Base-by-base conservation (phyloP, 1,140 invertebrate species). In the Drosophila yakuba region DNA sequence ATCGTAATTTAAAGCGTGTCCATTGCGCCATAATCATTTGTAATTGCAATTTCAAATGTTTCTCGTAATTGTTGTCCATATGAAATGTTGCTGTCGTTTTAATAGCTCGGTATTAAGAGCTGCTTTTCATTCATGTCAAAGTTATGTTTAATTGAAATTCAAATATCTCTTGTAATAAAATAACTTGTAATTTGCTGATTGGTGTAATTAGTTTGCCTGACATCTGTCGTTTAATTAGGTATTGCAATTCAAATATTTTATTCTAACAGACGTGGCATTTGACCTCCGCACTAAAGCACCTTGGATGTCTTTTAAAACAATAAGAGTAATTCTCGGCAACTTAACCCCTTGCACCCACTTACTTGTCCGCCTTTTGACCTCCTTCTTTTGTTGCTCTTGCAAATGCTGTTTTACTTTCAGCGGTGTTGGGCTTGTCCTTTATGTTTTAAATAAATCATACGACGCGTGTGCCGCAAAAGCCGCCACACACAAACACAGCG, bases 381-480 rank as follows among this genome's bases (percentile, higher is more conserved):
- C 82, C 57, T 79, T 86, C 20, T 38, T 23, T 39, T 69, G 28
- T 35, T 17, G 60, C 39, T 36, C 14, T 54, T 28, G n/a, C 12
- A 15, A 10, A 72, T 72, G 45, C n/a, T 50, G 36, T 41, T 77
- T 74, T 44, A 71, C 67, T 57, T 54, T 45, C 35, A 55, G 51
- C 64, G 41, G 25, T 48, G 67, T 47, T 35, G 48, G 41, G 11
- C 10, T 39, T 51, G 61, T 78, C 64, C 63, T 66, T 78, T 83
- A 63, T 78, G 67, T 48, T 81, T 73, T 85, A 77, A 82, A 86
- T 83, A 86, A 86, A 88, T 86, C 83, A 86, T 86, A 76, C 75
- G 82, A 78, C 71, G 71, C 66, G 69, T 76, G 63, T 54, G 59
- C 51, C 75, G 55, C 75, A 82, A 75, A 48, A 86, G 73, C 78